Evolutionary conservation across 1,140 invertebrate genomes (phyloP), one percentile per base, ranked within the genome.

Genomic region (Ostrea edulis): DNA sequence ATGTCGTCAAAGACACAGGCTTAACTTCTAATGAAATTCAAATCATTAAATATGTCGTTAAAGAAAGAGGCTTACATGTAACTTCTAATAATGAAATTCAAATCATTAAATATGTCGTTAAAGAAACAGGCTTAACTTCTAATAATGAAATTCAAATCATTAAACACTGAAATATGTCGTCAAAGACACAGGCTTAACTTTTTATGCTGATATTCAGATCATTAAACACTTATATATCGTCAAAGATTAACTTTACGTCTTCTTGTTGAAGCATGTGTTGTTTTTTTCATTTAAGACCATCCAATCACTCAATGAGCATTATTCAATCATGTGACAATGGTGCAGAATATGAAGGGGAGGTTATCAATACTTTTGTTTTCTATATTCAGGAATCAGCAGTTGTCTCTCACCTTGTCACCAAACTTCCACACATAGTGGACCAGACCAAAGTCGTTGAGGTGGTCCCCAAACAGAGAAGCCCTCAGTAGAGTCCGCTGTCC

Each of bases 401-500:
- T 54, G 9, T 17, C 9, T 20, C 52, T 55, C 82, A 90, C 87
- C 58, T 89, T 84, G 53, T 90, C 87, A 9, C 84, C 89, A 91
- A 91, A 92, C 44, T 81, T 68, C 91, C 91, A 92, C 9, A 90
- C 88, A 85, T 87, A 92, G 85, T 91, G 90, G 12, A 89, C 84
- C 20, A 86, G 83, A 29, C 89, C 90, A 87, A 88, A 86, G n/a
- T 89, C 62, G 51, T 58, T 86, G 9, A 51, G 25, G 29, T 87
- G 35, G 11, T 53, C 58, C 25, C 86, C 55, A 8, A 85, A 85
- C 53, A 86, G 29, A 25, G 83, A 87, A 3, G 85, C 88, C 58
- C 87, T 87, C 84, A 89, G 81, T 8, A 77, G 29, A 2, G 87
- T 90, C 44, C 65, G 22, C 20, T 84, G 25, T 14, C 85, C 84